Conservation (phyloP, 2,113 vertebrate genomes). For the Istiophorus platypterus region DNA sequence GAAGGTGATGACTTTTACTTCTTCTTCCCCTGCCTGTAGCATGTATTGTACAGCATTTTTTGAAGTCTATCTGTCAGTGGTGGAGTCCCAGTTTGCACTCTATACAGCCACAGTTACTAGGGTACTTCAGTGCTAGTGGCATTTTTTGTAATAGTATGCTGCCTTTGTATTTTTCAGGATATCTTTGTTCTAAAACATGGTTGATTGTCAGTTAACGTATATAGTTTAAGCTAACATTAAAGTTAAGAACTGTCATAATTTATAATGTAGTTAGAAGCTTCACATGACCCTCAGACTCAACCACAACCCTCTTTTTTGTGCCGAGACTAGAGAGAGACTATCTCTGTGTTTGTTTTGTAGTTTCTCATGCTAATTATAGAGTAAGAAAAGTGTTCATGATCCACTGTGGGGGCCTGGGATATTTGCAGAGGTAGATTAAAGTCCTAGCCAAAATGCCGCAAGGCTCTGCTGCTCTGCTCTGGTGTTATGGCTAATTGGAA, state of each 20-base stretch:
- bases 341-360: conserved; percentile 42
- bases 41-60: conserved; percentile 35
- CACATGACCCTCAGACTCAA: background rate
- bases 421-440: conserved; percentile 61
- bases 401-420: conserved; percentile 35
- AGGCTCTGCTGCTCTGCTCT: conserved; percentile 35
- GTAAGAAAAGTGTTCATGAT: conserved; percentile 54
- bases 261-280: background rate
- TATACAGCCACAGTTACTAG: background rate
- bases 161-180: background rate
- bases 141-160: background rate
- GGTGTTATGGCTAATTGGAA: conserved; percentile 49
- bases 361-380: conserved; percentile 64
- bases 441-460: conserved; percentile 52
- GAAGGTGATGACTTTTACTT: conserved; percentile 86
- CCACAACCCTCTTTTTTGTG: background rate
- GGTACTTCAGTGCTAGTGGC: background rate
- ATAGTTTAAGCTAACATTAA: background rate
- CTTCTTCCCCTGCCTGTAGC: conserved; percentile 30
- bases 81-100: background rate
- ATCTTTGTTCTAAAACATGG: background rate
- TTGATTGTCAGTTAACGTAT: background rate
- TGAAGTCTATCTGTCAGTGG: conserved; percentile 5
- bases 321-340: conserved; percentile 13
- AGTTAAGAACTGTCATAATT: background rate